These are phyloP conservation scores for Pteromalus puparum DNA, from an alignment of 1,140 invertebrate species.

Conservation along the genomic window DNA sequence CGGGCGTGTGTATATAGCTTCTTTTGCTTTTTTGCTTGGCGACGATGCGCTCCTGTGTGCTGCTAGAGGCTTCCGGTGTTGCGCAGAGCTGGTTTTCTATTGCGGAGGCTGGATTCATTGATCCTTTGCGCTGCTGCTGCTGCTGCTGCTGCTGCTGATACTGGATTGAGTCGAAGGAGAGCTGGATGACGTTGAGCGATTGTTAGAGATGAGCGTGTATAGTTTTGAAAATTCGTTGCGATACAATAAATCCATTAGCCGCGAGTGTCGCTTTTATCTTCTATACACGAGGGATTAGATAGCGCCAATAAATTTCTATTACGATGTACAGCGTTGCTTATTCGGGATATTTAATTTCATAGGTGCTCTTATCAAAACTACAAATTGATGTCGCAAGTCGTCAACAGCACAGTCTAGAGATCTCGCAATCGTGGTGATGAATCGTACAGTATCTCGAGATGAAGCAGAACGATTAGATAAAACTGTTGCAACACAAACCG, in stretches of 20 bases:
- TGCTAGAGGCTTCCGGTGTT: conserved; percentile 9
- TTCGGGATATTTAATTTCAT: too few relatives aligned
- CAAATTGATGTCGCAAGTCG: neutral
- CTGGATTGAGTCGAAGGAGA: neutral
- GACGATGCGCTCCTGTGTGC: neutral
- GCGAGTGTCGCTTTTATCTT: too few relatives aligned
- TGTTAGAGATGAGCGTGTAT: too few relatives aligned
- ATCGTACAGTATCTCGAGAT: too few relatives aligned
- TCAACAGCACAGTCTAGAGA: neutral
- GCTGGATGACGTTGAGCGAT: neutral
- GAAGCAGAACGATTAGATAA: too few relatives aligned
- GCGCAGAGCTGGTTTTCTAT: neutral
- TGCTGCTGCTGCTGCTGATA: too few relatives aligned
- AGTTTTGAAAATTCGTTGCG: neutral
- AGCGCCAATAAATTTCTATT: neutral
- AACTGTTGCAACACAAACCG: too few relatives aligned
- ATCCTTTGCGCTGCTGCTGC: neutral
- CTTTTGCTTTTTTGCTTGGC: neutral
- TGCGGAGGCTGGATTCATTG: neutral
- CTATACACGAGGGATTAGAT: too few relatives aligned
- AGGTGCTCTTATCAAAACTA: neutral
- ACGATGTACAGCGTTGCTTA: too few relatives aligned
- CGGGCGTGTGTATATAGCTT: neutral
- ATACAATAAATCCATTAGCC: neutral
- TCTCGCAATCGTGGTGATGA: neutral